Evolutionary conservation across 2,113 vertebrate genomes (phyloP).

Genomic region (Hystrix cristata): DNA sequence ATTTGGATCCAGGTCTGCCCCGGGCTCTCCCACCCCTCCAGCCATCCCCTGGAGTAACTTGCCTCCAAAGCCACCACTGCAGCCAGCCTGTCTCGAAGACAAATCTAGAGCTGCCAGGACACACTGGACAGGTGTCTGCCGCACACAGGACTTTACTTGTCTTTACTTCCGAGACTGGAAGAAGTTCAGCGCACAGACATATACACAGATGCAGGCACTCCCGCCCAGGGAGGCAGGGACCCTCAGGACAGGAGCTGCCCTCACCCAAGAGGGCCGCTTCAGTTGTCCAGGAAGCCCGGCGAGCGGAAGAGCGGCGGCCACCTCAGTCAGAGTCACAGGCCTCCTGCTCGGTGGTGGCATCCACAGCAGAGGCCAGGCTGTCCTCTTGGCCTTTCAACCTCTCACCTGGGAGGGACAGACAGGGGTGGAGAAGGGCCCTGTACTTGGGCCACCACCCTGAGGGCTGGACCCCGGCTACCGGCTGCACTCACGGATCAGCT

Average conservation of each 20-base stretch:
- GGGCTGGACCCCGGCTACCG: background rate
- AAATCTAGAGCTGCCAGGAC: background rate
- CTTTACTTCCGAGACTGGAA: constrained; percentile 40
- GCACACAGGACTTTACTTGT: background rate
- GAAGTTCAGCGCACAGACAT: background rate
- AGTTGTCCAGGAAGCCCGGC: background rate
- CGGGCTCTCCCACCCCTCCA: background rate
- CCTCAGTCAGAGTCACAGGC: constrained; percentile 94
- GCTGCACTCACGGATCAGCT: constrained; percentile 94
- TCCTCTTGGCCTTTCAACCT: constrained; percentile 94
- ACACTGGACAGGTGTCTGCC: background rate
- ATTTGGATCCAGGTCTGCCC: background rate
- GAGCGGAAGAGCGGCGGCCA: background rate
- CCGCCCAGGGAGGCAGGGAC: background rate
- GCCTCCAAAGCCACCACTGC: background rate
- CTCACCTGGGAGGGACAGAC: constrained; percentile 90
- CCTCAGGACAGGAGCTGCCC: background rate
- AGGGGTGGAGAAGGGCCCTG: background rate
- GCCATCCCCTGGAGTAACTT: background rate
- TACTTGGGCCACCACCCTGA: fast-evolving
- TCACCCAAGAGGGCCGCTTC: fast-evolving
- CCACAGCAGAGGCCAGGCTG: constrained; percentile 90
- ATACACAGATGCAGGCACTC: background rate
- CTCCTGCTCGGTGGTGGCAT: constrained; percentile 86
- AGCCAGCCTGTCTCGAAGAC: background rate